Percentiles rank a stretch among this genome's conserved stretches.
Conservation (phyloP, 2,888 invertebrate genomes). For the Listrodromus nycthemerus region DNA sequence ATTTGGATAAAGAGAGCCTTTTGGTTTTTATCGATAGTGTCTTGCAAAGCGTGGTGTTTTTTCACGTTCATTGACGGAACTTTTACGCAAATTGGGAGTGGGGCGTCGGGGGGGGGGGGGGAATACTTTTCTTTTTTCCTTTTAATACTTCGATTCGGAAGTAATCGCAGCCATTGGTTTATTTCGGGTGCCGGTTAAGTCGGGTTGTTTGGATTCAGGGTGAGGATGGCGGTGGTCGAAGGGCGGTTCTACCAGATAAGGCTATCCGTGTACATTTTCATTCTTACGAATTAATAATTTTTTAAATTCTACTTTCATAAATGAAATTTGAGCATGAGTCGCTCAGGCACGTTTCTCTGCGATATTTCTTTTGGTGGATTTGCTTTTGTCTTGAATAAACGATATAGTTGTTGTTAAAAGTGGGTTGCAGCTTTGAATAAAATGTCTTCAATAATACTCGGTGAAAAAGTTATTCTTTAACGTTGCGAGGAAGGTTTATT, state of each 20-base stretch:
- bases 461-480: background rate
- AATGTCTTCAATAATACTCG: background rate
- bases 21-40: background rate
- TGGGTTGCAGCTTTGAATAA: background rate
- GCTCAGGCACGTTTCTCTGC: background rate
- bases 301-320: background rate
- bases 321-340: background rate
- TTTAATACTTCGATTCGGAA: background rate
- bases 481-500: background rate
- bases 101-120: no score
- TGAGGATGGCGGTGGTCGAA: background rate
- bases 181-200: conserved; percentile 10
- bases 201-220: background rate
- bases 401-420: background rate
- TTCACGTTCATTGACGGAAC: background rate
- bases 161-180: conserved; percentile 9
- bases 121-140: no score
- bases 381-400: background rate
- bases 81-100: background rate
- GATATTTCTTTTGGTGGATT: background rate
- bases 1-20: background rate
- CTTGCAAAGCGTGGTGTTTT: background rate
- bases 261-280: background rate
- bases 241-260: background rate
- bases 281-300: background rate